Percentiles rank a stretch among this genome's conserved stretches.
Conservation (phyloP, 2,797 vertebrate genomes). For the Girardinus metallicus region DNA sequence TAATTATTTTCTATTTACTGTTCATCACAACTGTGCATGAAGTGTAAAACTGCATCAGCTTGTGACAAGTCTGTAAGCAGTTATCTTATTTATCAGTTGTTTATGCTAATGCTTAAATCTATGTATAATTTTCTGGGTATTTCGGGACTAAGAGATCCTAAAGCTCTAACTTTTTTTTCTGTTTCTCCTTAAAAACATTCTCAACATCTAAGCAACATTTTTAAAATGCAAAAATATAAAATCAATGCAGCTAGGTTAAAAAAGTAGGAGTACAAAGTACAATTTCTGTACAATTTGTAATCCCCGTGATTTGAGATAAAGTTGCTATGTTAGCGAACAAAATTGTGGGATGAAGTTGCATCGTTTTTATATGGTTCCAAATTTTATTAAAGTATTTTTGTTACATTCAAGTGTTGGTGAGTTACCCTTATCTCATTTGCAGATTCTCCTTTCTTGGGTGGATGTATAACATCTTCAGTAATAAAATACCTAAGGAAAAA, state of each 20-base stretch:
- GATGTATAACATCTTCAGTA: conserved; percentile 1
- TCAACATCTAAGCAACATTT: conserved; percentile 7
- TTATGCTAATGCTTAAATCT: not conserved
- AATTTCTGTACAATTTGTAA: not conserved
- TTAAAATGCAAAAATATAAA: not conserved
- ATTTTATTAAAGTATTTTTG: not conserved
- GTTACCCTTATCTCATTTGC: not conserved
- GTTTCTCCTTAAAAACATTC: conserved; percentile 1
- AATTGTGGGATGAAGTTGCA: not conserved
- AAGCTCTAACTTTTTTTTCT: not conserved
- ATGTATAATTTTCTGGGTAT: not conserved
- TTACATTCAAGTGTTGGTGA: conserved; percentile 4
- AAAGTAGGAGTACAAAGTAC: not conserved
- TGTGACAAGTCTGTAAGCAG: conserved; percentile 50
- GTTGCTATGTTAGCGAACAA: not conserved
- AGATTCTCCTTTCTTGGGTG: conserved; percentile 5
- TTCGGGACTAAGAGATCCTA: conserved; percentile 6
- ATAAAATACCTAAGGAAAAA: conserved; percentile 3
- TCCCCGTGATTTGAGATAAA: not conserved
- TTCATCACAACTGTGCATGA: conserved; percentile 48
- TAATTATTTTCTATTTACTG: conserved; percentile 44
- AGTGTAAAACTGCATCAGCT: conserved; percentile 37
- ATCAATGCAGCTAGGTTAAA: not conserved
- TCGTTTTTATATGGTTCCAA: not conserved
- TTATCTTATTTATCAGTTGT: conserved; percentile 42